Evolutionary conservation across 2,113 vertebrate genomes (phyloP), one percentile per base, ranked within the genome.

Genomic region (Gambusia holbrooki): DNA sequence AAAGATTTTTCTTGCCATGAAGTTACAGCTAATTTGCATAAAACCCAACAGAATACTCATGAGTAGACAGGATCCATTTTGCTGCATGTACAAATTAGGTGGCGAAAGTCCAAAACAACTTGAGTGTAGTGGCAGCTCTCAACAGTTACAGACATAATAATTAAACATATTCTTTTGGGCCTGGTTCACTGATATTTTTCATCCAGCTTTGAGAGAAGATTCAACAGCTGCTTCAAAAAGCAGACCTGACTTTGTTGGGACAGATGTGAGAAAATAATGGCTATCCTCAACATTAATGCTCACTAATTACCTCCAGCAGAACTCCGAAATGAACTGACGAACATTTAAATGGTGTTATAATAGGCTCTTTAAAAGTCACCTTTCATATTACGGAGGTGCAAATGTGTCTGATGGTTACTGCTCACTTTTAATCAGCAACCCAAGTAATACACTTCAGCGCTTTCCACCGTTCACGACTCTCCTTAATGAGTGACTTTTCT

Each of bases 341-440:
- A 32, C 8, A 32, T 54, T 1, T 54, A 29, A 69, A 69, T 11
- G 4, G 13, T 32, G 15, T 22, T 51, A n/a, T 25, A 54, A 54
- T 33, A 2, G 48, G 10, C 5, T 32, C 29, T 71, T 60, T 60
- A 37, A 33, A 65, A 45, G 22, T 30, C 54, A 76, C 4, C 68
- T 58, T 54, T 33, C 29, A 58, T 30, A 33, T 27, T 17, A 19
- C 6, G n/a, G 22, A 40, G 61, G 37, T 71, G 68, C 37, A n/a
- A 35, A 71, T 45, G 33, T 67, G 66, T 48, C 4, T 10, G 3
- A 81, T 32, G 12, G 15, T 80, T 66, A 4, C 67, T 17, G 71
- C 54, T 67, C 67, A 68, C 42, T 58, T 83, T 77, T 40, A 74
- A 74, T 71, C 48, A 62, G 35, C 0, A 10, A 66, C 80, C 14